Evolutionary conservation across 1,140 invertebrate genomes (phyloP), one percentile per base, ranked within the genome.

Genomic region (Apis florea): DNA sequence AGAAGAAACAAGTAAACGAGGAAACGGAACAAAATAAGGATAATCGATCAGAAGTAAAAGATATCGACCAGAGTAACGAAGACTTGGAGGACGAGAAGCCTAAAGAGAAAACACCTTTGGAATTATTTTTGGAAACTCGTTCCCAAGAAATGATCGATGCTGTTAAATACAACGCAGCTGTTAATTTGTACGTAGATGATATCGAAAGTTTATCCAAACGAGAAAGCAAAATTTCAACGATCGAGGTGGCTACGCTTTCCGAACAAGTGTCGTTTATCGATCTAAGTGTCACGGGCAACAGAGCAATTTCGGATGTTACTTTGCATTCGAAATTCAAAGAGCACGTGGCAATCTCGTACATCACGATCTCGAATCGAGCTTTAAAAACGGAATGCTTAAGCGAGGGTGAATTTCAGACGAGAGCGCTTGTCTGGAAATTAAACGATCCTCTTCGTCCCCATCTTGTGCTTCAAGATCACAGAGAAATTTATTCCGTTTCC

Each of bases 341-440:
- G 2, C 93, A 95, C 10, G 91, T 96, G 9, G 96, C 95, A 0
- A 94, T 96, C 53, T 94, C 95, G 58, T 97, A 97, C 86, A 91
- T 95, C 12, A 95, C 26, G 21, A 24, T 17, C 17, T 5, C 79
- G 13, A 56, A 15, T 19, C 17, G 19, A 53, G 5, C 6, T 24
- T 31, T 17, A n/a, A 17, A 5, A 12, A 26, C 4, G 5, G 51
- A 71, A 17, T 13, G 11, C 6, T 15, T 9, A 6, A 40, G 13
- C 49, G 51, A 64, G 1, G 49, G n/a, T n/a, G 83, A 84, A 64
- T 74, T 69, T 47, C 83, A 59, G 0, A n/a, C 54, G 9, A 82
- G 58, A 19, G 85, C 96, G 10, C 92, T 97, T 51, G 93, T 97
- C 24, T 97, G 96, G 96, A 96, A 95, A 83, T 94, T 96, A 75